Evolutionary conservation across 2,888 invertebrate species (phyloP), one percentile per base, ranked within the genome.

Genomic region (Cheilosia vernalis): DNA sequence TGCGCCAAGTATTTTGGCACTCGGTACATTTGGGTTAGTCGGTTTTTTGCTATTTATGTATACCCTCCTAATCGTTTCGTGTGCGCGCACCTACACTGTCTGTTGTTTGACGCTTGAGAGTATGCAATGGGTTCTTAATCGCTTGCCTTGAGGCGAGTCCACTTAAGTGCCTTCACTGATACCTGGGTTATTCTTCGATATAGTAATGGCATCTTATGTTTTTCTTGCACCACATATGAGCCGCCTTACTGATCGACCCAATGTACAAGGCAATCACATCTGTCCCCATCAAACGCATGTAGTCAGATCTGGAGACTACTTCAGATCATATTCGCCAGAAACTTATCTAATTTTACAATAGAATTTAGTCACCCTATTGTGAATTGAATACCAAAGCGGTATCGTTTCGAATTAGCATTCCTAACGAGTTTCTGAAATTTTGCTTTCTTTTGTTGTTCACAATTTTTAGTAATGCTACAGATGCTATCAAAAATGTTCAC

Each of bases 401-500:
- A 33, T 74, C 30, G 51, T 27, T 51, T 15, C 21, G 21, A 81
- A 85, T 85, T 81, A 77, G 72, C 80, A 85, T 85, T 85, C 76
- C 76, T 81, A 85, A 85, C 81, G 76, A 85, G 81, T 72, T 40
- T 81, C 72, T 81, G 85, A 81, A 77, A 81, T 81, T 81, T 85
- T 83, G 82, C 70, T 73, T 81, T 85, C 67, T 84, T 79, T 63
- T 72, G 58, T 76, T 76, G 64, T 60, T 73, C 27, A 78, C 69
- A 70, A 70, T 60, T 53, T 21, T 24, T 21, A 51, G 4, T 24
- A 51, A 24, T 60, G 33, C 53, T 56, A 15, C 2, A 40, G 83
- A 84, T 74, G 60, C 40, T 58, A 79, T 63, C 63, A 51, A 64
- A 49, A 63, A 42, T 44, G 81, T 85, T 85, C 85, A 81, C 85